phyloP scores from a whole-genome alignment of 2,888 invertebrate genomes.

The Calameuta filiformis region DNA sequence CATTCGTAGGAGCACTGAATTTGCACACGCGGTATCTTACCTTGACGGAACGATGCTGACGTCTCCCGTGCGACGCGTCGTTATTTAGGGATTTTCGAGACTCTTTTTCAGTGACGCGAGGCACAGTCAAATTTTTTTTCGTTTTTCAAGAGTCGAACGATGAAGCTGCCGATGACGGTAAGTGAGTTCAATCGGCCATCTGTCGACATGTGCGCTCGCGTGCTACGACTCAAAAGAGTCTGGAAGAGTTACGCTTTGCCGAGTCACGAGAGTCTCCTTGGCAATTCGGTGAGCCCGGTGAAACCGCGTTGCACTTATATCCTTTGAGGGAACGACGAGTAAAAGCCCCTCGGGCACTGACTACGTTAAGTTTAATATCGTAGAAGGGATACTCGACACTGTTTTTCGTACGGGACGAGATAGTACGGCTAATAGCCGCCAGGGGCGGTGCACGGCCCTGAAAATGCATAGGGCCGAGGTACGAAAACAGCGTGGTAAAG shows the following conservation, averaged over 20 bases:
- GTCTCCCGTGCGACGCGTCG: background rate
- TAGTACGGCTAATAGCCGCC: background rate
- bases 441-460: background rate
- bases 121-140: background rate
- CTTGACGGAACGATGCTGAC: background rate
- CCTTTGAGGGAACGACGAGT: background rate
- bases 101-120: background rate
- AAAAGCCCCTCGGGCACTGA: background rate
- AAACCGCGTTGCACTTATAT: background rate
- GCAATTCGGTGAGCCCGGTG: background rate
- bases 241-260: conserved; percentile 21
- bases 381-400: background rate
- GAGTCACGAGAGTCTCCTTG: conserved; percentile 25
- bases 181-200: conserved; percentile 46
- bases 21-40: background rate
- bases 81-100: background rate
- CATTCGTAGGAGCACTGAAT: no score
- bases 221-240: conserved; percentile 32
- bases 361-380: background rate
- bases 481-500: background rate
- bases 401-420: background rate
- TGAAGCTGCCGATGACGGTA: conserved; percentile 24
- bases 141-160: conserved; percentile 8
- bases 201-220: conserved; percentile 53
- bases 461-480: background rate